Conservation (phyloP, 30 jellyfish, hydroid and myxozoan species). For the Aurelia aurita region DNA sequence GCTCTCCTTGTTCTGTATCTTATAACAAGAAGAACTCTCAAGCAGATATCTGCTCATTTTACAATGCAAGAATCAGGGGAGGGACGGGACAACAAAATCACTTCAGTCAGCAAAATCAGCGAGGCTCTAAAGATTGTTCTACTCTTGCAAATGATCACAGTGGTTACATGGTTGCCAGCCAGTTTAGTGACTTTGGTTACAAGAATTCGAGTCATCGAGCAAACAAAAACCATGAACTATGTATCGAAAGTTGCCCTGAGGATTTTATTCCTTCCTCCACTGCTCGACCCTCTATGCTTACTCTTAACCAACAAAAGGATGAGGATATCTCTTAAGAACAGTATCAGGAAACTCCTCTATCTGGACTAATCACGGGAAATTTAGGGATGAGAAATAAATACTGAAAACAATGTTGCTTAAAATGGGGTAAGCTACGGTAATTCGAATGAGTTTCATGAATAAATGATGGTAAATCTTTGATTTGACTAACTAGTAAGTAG, state of each 20-base stretch:
- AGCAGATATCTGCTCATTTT: background rate
- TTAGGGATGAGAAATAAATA: too few species aligned
- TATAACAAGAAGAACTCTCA: background rate
- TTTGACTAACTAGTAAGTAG: too few species aligned
- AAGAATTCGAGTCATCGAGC: constrained; percentile 1
- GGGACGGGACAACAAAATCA: background rate
- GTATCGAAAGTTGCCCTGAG: background rate
- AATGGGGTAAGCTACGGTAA: too few species aligned
- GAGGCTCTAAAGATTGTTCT: constrained; percentile 1
- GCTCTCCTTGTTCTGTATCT: background rate
- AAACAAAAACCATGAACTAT: constrained; percentile 9
- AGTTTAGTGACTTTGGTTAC: background rate
- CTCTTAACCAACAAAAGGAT: background rate
- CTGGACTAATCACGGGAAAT: too few species aligned
- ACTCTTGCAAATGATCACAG: background rate
- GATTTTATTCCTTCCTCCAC: constrained; percentile 15
- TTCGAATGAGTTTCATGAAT: too few species aligned
- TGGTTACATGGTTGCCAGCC: constrained; percentile 38
- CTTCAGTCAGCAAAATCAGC: background rate
- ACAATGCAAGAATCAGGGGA: background rate
- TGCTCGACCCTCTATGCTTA: constrained; percentile 14
- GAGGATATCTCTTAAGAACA: background rate
- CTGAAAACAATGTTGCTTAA: too few species aligned
- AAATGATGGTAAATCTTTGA: too few species aligned
- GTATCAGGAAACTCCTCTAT: too few species aligned